Percentiles rank a stretch among this genome's conserved stretches.
Evolutionary conservation across 1,140 invertebrate species (phyloP).

Genomic region (Orius insidiosus): DNA sequence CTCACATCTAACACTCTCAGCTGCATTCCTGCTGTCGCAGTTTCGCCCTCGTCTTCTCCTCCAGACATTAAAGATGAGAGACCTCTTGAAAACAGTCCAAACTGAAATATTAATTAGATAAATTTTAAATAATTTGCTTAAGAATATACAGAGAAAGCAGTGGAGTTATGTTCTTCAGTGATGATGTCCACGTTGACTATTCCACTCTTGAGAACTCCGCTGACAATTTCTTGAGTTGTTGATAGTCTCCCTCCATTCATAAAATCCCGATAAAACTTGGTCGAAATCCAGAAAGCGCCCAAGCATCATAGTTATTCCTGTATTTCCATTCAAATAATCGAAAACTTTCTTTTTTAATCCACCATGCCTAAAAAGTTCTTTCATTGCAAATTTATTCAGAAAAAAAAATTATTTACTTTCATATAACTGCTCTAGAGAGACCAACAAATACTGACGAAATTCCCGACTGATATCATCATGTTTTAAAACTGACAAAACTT

Average conservation of each 20-base stretch:
- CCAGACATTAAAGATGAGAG: slow-evolving; percentile 40
- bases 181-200: slow-evolving; percentile 48
- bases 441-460: slow-evolving; percentile 43
- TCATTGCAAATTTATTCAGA: too few relatives aligned
- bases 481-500: slow-evolving; percentile 35
- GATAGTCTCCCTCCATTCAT: slow-evolving; percentile 46
- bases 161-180: too few relatives aligned
- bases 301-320: slow-evolving; percentile 32
- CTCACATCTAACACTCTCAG: slow-evolving; percentile 58
- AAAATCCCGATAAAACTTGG: slow-evolving; percentile 44
- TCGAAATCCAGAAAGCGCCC: slow-evolving; percentile 47
- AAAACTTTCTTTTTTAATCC: slow-evolving; percentile 24
- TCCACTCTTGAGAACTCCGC: slow-evolving; percentile 56
- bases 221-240: slow-evolving; percentile 54
- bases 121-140: neutral
- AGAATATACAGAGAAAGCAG: neutral
- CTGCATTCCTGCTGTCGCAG: slow-evolving; percentile 55
- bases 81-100: slow-evolving; percentile 67
- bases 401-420: too few relatives aligned
- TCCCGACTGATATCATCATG: slow-evolving; percentile 36
- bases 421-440: neutral
- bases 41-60: slow-evolving; percentile 28
- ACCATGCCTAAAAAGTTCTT: slow-evolving; percentile 26
- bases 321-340: neutral
- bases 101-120: slow-evolving; percentile 27